phyloP scores from a whole-genome alignment of 2,113 vertebrate species.

The Toxotes jaculatrix region DNA sequence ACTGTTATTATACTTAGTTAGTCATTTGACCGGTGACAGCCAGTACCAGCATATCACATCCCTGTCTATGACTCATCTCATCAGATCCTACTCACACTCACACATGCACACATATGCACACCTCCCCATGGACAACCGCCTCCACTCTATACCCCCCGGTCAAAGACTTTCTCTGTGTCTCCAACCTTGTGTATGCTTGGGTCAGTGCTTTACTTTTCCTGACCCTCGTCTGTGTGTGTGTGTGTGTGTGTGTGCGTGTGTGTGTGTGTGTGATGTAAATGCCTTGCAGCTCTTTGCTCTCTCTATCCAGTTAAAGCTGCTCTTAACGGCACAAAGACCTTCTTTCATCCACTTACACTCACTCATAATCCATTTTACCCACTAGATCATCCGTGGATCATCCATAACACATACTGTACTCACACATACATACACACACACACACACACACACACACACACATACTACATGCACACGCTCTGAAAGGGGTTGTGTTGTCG shows the following conservation, averaged over 20 bases:
- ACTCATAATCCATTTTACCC: slow-evolving; percentile 77
- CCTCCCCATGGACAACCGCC: slow-evolving; percentile 26
- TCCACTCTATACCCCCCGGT: slow-evolving; percentile 37
- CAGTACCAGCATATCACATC: slow-evolving; percentile 65
- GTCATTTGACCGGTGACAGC: slow-evolving; percentile 58
- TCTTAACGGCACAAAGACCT: slow-evolving; percentile 71
- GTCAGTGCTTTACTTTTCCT: slow-evolving; percentile 68
- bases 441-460: slow-evolving; percentile 15
- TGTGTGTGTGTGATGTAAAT: slow-evolving; percentile 57
- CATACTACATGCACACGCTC: slow-evolving; percentile 4
- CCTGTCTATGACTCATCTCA: slow-evolving; percentile 63
- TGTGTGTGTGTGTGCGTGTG: slow-evolving; percentile 32
- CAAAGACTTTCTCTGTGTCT: slow-evolving; percentile 73
- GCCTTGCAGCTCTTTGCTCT: slow-evolving; percentile 63
- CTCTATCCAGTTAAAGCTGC: slow-evolving; percentile 69
- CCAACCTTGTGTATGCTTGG: slow-evolving; percentile 62
- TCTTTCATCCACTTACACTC: slow-evolving; percentile 76
- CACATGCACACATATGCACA: slow-evolving; percentile 21
- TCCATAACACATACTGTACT: slow-evolving; percentile 55
- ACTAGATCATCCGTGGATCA: slow-evolving; percentile 72
- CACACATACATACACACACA: slow-evolving; percentile 27
- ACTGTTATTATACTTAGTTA: slow-evolving; percentile 14
- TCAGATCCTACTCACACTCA: slow-evolving; percentile 6
- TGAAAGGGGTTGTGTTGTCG: slow-evolving; percentile 32
- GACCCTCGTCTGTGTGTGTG: slow-evolving; percentile 27